These are phyloP conservation scores for Aramus guarauna DNA, from an alignment of 2,113 vertebrate species.

Conservation along the genomic window DNA sequence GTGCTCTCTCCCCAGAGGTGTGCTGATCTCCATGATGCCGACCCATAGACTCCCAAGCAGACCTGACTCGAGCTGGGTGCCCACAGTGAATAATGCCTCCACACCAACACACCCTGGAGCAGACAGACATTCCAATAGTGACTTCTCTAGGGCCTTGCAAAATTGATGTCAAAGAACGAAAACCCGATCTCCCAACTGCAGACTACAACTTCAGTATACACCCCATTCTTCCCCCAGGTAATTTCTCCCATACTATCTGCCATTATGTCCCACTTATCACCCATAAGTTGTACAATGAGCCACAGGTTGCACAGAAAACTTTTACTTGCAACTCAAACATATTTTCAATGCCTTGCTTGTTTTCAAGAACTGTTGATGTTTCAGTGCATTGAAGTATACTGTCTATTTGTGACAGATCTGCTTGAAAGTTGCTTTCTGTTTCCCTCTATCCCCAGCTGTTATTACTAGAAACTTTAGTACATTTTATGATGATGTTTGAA, in stretches of 20 bases:
- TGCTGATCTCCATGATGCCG: rapidly evolving
- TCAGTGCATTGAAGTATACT: background rate
- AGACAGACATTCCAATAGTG: background rate
- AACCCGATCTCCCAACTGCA: background rate
- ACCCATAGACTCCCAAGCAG: background rate
- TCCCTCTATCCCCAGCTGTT: conserved; percentile 46
- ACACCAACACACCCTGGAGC: background rate
- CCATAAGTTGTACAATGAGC: background rate
- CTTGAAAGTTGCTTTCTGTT: conserved; percentile 39
- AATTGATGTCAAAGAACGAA: background rate
- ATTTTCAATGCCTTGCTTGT: background rate
- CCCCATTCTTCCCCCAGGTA: background rate
- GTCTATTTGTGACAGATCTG: background rate
- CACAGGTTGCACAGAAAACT: background rate
- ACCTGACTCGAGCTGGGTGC: background rate
- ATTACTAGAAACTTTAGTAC: conserved; percentile 30
- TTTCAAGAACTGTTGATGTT: conserved; percentile 27
- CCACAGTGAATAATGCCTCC: background rate
- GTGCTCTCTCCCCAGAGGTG: background rate
- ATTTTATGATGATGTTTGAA: conserved; percentile 33
- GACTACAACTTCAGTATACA: background rate
- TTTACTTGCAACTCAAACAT: background rate
- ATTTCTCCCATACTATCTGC: background rate
- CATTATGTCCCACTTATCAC: background rate
- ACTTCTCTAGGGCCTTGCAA: background rate